Base-by-base conservation (phyloP, 1,140 invertebrate species). In the Pteromalus puparum region DNA sequence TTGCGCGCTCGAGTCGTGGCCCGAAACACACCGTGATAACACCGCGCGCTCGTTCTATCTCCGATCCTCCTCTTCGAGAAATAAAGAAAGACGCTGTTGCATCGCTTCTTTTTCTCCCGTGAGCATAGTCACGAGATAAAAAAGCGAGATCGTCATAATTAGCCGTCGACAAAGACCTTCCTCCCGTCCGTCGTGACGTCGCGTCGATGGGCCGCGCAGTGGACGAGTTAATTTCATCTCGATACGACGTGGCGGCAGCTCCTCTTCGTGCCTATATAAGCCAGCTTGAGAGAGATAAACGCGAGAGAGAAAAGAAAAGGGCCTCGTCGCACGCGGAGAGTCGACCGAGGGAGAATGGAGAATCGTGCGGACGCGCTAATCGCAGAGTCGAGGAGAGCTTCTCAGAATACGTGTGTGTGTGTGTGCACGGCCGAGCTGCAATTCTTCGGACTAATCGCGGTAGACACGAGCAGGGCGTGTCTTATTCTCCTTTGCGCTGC, bases 171-270 rank as follows among this genome's bases (percentile, higher is more conserved):
- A 77, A 76, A 67, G 81, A 82, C 34, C 73, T 82, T 76, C 68
- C 48, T 73, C 26, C 34, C 48, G n/a, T 26, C 34, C 9, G 21
- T 28, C 48, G 53, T 24, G 70, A n/a, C 46, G 46, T 38, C 80
- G 80, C 61, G 28, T 82, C 81, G 81, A 76, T 76, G n/a, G 7
- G 53, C 21, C 26, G 53, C 53, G 26, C 73, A 9, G 6, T 42
- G 73, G 48, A 76, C 81, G 34, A 83, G 81, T 77, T 83, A 83
- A 83, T 83, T 77, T 83, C 61, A 83, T 83, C 80, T 30, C 70
- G 70, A 82, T 82, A 78, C 48, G 68, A 5, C 30, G 30, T 5
- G 30, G 30, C 26, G 67, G 65, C 53, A n/a, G 53, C 76, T 76
- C 28, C 81, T 83, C 73, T 82, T 83, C 75, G 73, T 82, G 82